Evolutionary conservation across 2,797 vertebrate genomes (phyloP), one percentile per base, ranked within the genome.

Genomic region (Heliangelus exortis): DNA sequence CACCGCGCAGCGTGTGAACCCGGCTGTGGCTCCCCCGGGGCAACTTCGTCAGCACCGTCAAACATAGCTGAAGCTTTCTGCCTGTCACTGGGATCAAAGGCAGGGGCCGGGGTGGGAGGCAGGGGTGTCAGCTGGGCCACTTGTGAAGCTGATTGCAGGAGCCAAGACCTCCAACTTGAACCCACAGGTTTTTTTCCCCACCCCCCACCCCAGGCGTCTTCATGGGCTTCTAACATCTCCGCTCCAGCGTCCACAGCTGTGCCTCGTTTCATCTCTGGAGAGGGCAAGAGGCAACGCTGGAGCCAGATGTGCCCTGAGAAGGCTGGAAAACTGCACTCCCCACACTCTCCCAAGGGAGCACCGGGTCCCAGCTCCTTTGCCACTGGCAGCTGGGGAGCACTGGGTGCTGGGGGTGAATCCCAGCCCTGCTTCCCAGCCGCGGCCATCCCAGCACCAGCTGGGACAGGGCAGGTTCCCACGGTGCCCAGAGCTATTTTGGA

Each of bases 21-120:
- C 20, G 3, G 69, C 79, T 2, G 1, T 3, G 2, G 73, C 48
- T 89, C 33, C 93, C 93, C 85, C 1, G 11, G 74, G 96, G 96
- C 84, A 10, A 11, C 45, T 68, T 55, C 33, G 1, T 61, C 92
- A 92, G 73, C 89, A 77, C 50, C 18, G 26, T 15, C 16, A 2
- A 94, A 78, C 84, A 55, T 73, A 39, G 39, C 92, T 89, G 76
- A 74, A 90, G 85, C 81, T 88, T 92, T 67, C 73, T 15, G 61
- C 85, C 76, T 97, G 96, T 97, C 96, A 69, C 57, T 9, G 54
- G 74, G 97, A 97, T 97, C 97, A 97, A 97, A 97, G 94, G 54
- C 83, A 54, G 65, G n/a, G 83, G 91, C 80, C 2, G 29, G 88
- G 80, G 62, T 5, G 45, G 63, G 78, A 79, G 67, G 79, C 59